These are phyloP conservation scores for Anastatus disparis DNA, from an alignment of 1,140 invertebrate genomes.

Conservation along the genomic window DNA sequence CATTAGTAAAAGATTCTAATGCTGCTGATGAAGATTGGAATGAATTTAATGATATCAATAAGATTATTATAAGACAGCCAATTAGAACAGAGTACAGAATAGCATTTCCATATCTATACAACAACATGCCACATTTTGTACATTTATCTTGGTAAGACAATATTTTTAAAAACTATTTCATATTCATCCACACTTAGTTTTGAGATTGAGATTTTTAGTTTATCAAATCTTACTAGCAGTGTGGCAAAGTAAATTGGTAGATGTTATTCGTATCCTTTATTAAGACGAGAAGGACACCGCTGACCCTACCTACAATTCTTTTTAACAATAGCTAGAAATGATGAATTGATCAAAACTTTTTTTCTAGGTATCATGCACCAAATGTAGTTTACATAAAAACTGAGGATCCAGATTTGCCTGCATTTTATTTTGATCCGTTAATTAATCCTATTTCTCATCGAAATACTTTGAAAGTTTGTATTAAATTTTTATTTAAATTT, in stretches of 20 bases:
- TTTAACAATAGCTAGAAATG: no score
- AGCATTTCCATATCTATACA: constrained; percentile 99
- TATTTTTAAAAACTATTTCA: constrained; percentile 37
- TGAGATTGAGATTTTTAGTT: constrained; percentile 51
- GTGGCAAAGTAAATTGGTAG: constrained; percentile 66
- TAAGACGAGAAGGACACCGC: constrained; percentile 61
- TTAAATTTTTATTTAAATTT: neutral
- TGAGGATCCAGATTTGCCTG: constrained; percentile 99
- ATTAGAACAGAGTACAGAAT: constrained; percentile 99
- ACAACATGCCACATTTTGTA: constrained; percentile 97
- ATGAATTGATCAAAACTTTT: no score
- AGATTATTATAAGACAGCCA: constrained; percentile 98
- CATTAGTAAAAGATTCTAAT: constrained; percentile 97
- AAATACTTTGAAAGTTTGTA: constrained; percentile 80
- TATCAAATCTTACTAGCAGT: constrained; percentile 63
- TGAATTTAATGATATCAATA: constrained; percentile 99
- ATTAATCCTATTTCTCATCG: constrained; percentile 99
- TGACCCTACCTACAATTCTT: constrained; percentile 65
- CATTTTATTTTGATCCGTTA: constrained; percentile 99
- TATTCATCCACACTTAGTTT: constrained; percentile 60
- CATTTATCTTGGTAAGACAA: constrained; percentile 88
- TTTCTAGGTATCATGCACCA: constrained; percentile 95
- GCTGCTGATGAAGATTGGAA: constrained; percentile 99
- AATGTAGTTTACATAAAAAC: constrained; percentile 99
- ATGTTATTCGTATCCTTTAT: constrained; percentile 64